These are phyloP conservation scores for Drosophila suboccidentalis DNA, from an alignment of 2,888 invertebrate species.

Conservation along the genomic window DNA sequence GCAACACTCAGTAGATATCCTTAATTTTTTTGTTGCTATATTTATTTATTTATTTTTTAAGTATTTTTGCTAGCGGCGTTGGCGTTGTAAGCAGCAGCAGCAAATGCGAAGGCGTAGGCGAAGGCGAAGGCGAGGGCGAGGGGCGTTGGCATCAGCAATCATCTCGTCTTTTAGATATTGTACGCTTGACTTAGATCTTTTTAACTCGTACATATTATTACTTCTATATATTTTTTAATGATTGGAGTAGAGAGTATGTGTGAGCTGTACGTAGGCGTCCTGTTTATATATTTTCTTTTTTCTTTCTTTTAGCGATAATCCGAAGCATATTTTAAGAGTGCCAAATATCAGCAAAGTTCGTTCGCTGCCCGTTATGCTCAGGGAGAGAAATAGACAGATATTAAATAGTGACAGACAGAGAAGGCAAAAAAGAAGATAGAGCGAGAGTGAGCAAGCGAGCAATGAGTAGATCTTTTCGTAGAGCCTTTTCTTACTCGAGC, in stretches of 20 bases:
- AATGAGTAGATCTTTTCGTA: background rate
- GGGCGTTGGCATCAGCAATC: conserved; percentile 37
- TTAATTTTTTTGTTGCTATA: conserved; percentile 12
- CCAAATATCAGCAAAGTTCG: conserved; percentile 84
- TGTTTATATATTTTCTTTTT: conserved; percentile 1
- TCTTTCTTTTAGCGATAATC: conserved; percentile 82
- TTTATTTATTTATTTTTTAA: conserved; percentile 20
- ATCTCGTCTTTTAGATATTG: conserved; percentile 36
- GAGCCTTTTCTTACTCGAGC: background rate
- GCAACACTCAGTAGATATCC: conserved; percentile 64
- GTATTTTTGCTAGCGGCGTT: conserved; percentile 49
- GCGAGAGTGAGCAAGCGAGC: background rate
- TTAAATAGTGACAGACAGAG: background rate
- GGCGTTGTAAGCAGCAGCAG: conserved; percentile 65
- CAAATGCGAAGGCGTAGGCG: conserved; percentile 38
- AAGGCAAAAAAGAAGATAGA: background rate
- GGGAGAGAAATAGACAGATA: conserved; percentile 8
- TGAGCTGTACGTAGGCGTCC: conserved; percentile 58
- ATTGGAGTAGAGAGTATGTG: conserved; percentile 43
- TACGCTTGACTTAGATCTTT: conserved; percentile 17
- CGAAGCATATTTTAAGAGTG: conserved; percentile 85
- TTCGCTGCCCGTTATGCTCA: conserved; percentile 51
- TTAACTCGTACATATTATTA: conserved; percentile 10
- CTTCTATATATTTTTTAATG: conserved; percentile 14
- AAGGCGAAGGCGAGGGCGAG: no score